phyloP scores from a whole-genome alignment of 53 echinoderm and acorn worm genomes.

The Mesocentrotus franciscanus region DNA sequence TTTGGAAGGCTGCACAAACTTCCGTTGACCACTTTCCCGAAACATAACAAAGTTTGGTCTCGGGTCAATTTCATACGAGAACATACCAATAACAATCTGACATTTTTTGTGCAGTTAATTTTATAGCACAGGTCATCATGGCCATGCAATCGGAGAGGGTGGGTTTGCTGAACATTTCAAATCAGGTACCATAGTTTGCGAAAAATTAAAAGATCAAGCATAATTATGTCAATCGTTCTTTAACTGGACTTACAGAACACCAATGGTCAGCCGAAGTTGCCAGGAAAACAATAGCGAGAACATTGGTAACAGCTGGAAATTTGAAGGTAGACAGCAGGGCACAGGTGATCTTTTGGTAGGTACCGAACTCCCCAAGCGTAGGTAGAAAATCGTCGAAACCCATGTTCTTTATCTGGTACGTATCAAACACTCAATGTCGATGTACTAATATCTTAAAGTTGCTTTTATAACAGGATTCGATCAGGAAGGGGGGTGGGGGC shows the following conservation, averaged over 20 bases:
- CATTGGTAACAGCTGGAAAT: neutral
- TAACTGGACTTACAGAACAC: neutral
- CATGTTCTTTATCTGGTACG: neutral
- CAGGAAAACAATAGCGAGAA: neutral
- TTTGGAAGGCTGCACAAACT: too few species aligned
- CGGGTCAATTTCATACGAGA: too few species aligned
- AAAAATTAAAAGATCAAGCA: too few species aligned
- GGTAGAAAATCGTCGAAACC: slow-evolving; percentile 1
- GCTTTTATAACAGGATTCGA: neutral
- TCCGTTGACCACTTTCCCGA: too few species aligned
- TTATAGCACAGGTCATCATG: too few species aligned
- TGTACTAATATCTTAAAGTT: neutral
- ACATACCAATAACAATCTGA: too few species aligned
- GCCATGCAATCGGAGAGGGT: too few species aligned
- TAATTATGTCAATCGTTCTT: neutral
- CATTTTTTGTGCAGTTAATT: too few species aligned
- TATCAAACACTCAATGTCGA: neutral
- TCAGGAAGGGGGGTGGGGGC: neutral
- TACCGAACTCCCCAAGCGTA: neutral
- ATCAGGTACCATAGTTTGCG: too few species aligned
- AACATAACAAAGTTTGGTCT: too few species aligned
- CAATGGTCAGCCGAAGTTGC: neutral
- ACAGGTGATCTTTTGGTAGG: slow-evolving; percentile 20
- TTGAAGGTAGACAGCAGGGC: neutral
- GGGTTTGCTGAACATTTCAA: too few species aligned